Base-by-base conservation (phyloP, 2,888 invertebrate genomes). In the Punctoribates punctum region DNA sequence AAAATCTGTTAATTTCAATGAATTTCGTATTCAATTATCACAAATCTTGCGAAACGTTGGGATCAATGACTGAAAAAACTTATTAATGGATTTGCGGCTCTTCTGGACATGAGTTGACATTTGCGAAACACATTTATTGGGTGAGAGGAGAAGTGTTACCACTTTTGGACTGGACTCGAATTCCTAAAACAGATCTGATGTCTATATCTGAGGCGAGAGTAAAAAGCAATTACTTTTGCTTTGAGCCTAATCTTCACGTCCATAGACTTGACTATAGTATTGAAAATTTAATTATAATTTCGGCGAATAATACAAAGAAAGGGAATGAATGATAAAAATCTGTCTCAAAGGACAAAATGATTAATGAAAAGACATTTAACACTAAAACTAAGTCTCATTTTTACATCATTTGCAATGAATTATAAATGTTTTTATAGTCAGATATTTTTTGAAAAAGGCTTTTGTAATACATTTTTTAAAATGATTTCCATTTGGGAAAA, bases 321-420 rank as follows among this genome's bases (percentile, higher is more conserved):
- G 51, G 20, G 5, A n/a, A 51, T n/a, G 51, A 20, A 51, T 51
- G 51, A 51, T 9, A 51, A 51, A 51, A 51, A 51, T 15, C 23
- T 15, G 23, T 60, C 60, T 23, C 27, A 60, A 60, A 17, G 29
- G 60, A 13, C 60, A 29, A 57, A 13, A 29, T 60, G 60, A 60
- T 60, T 60, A 60, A 60, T 60, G 60, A 29, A 29, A 60, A 60
- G 15, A 17, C 60, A 60, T 60, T 60, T 60, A 27, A 13, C 27
- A 60, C 11, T 57, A 23, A 25, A 57, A 57, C 9, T 57, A 17
- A 57, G 6, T 13, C 25, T 23, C 8, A 60, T 60, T 27, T 60
- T 27, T 60, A 60, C 29, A 60, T 60, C 60, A 60, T 60, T 60
- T 60, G 60, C 60, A 2, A 29, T 60, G 9, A 60, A 29, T 29